These are phyloP conservation scores for Athrips mouffetella DNA, from an alignment of 2,888 invertebrate genomes.

Conservation along the genomic window DNA sequence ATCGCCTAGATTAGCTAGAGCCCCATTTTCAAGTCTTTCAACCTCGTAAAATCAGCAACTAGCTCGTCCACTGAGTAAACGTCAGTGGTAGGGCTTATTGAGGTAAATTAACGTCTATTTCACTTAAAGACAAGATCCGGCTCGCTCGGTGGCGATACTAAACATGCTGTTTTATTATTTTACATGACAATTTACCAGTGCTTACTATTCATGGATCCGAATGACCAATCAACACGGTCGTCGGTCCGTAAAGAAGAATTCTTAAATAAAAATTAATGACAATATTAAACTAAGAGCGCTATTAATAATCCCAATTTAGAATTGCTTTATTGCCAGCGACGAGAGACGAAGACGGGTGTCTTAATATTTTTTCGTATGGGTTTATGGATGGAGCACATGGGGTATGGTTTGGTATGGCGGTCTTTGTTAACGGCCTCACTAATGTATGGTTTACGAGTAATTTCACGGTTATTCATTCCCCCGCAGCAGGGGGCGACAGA, in stretches of 20 bases:
- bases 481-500: conserved; percentile 40
- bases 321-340: conserved; percentile 43
- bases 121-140: no score
- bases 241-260: neutral
- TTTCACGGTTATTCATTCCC: conserved; percentile 70
- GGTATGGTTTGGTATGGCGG: conserved; percentile 23
- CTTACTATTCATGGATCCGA: no score
- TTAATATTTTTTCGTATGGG: conserved; percentile 44
- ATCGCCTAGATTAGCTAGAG: no score
- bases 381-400: conserved; percentile 67
- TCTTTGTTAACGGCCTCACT: conserved; percentile 60
- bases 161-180: neutral
- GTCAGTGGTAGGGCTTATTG: neutral
- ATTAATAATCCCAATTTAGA: conserved; percentile 62
- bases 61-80: neutral
- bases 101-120: neutral
- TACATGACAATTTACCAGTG: no score
- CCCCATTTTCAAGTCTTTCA: neutral
- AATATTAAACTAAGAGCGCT: conserved; percentile 47
- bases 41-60: neutral
- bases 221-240: conserved; percentile 9
- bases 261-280: conserved; percentile 36
- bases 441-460: conserved; percentile 73
- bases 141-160: no score
- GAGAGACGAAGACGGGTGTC: conserved; percentile 40